Evolutionary conservation across 2,888 invertebrate genomes (phyloP), one percentile per base, ranked within the genome.

Genomic region (Pherbina coryleti): DNA sequence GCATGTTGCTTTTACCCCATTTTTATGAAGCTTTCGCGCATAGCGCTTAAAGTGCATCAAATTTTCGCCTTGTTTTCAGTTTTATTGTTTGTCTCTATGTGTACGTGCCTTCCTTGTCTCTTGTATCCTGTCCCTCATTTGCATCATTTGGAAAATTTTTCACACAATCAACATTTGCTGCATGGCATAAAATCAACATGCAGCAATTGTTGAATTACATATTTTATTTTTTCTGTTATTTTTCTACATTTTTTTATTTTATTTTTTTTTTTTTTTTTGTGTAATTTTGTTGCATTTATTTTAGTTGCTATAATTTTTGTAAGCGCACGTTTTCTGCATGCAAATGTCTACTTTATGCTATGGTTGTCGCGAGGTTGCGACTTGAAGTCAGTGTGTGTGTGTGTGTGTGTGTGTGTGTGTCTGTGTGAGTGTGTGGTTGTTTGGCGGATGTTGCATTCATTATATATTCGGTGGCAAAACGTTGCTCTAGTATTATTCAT

Each of bases 101-200:
- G 25, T 2, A 9, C 19, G 19, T 55, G 19, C 17, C 19, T 49
- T 49, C 5, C 66, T 22, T 55, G n/a, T 25, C 66, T 44, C 44
- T 25, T 28, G n/a, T 17, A 8, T 5, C 22, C 17, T 11, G 3
- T 7, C 8, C 11, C 57, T 60, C 25, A 60, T 19, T 60, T 28
- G 11, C 57, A 44, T 60, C 57, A 60, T 22, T 57, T 22, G 55
- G 17, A 53, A 57, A 53, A n/a, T 22, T 72, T 57, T 55, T 72
- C 72, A 57, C 72, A 57, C 72, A 72, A 72, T 72, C 72, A 72
- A 37, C 72, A 57, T 72, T 57, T 57, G 72, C 72, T 55, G 72
- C 57, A 22, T 11, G 28, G 37, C 53, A 31, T 53, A 70, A 70
- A 70, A 55, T 70, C 57, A 72, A 72, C 57, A 72, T 57, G 53